Evolutionary conservation across 1,140 invertebrate species (phyloP).

Genomic region (Cepaea nemoralis): DNA sequence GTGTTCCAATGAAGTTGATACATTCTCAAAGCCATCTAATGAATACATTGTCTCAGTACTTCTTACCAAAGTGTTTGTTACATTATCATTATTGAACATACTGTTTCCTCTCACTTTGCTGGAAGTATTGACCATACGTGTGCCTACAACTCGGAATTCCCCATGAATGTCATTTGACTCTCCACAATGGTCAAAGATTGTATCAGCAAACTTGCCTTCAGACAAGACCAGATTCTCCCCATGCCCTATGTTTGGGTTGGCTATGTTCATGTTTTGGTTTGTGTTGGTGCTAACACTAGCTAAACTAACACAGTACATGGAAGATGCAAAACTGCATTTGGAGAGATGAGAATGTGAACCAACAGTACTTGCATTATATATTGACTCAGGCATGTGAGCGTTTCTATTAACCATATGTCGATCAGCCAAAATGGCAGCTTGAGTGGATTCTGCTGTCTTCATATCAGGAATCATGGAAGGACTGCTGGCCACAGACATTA

Average conservation of each 20-base stretch:
- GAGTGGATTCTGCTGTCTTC: background rate
- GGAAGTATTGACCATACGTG: background rate
- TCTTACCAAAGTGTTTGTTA: background rate
- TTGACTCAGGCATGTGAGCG: background rate
- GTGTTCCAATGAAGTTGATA: background rate
- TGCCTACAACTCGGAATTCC: background rate
- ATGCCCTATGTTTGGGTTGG: background rate
- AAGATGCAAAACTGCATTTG: background rate
- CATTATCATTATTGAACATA: background rate
- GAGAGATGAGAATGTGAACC: background rate
- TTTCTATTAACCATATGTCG: background rate
- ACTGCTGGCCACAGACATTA: conserved; percentile 21
- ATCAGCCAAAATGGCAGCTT: conserved; percentile 10
- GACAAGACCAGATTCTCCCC: background rate
- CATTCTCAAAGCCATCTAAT: background rate
- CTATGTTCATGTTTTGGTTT: background rate
- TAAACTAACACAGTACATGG: background rate
- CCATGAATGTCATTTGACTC: background rate
- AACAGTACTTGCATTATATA: background rate
- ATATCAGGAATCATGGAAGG: background rate
- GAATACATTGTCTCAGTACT: background rate
- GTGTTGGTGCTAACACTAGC: background rate
- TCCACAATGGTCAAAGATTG: background rate
- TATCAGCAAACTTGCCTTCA: background rate
- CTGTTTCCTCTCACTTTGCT: background rate